These are phyloP conservation scores for Cryptotermes secundus DNA, from an alignment of 1,140 invertebrate species.

Conservation along the genomic window DNA sequence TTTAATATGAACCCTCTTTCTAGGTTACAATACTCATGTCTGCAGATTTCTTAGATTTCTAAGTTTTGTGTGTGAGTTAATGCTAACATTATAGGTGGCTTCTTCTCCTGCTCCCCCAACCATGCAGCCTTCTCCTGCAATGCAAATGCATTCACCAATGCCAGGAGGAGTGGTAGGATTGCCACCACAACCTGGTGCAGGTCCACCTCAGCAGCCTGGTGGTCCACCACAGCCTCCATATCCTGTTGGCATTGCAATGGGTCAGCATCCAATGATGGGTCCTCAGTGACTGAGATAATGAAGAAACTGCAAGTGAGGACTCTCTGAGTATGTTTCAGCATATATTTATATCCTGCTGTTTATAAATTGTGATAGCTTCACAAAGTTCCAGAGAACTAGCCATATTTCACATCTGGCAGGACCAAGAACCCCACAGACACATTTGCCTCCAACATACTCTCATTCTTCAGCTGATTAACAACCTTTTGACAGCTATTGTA, in stretches of 20 bases:
- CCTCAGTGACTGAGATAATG: neutral
- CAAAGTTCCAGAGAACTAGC: too few species aligned
- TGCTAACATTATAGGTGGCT: conserved; percentile 25
- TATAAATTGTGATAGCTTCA: too few species aligned
- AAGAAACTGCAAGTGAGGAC: too few species aligned
- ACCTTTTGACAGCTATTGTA: too few species aligned
- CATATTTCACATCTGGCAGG: too few species aligned
- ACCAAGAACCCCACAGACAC: too few species aligned
- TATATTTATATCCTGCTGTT: too few species aligned
- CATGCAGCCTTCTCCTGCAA: conserved; percentile 32
- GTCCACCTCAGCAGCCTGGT: conserved; percentile 25
- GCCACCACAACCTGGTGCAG: conserved; percentile 22
- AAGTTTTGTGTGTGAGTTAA: neutral
- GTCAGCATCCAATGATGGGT: conserved; percentile 35
- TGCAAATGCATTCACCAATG: conserved; percentile 35
- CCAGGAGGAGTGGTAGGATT: conserved; percentile 26
- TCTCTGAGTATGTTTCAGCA: too few species aligned
- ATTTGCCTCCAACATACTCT: too few species aligned
- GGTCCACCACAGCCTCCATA: conserved; percentile 29
- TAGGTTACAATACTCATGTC: neutral
- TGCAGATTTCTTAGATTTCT: neutral
- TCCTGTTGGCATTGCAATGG: conserved; percentile 28
- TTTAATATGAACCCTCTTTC: too few species aligned
- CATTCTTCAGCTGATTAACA: too few species aligned
- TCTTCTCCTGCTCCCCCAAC: conserved; percentile 28